Base-by-base conservation (phyloP, 2,888 invertebrate species). In the Amblyjoppa fuscipennis region DNA sequence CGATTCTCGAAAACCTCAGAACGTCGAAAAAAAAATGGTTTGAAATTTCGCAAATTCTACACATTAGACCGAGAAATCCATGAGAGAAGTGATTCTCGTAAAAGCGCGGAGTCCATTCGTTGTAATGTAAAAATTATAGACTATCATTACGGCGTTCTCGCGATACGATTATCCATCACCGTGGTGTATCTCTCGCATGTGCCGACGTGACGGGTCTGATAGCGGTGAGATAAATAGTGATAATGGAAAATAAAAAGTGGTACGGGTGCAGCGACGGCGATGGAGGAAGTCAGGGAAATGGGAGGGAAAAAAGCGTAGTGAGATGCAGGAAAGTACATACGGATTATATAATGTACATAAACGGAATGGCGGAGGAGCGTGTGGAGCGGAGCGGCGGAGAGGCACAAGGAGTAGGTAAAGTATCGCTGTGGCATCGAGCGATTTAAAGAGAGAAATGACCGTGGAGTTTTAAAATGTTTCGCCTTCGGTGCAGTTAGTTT, bases 381-480 rank as follows among this genome's bases (percentile, higher is more conserved):
- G 75, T 51, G 51, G 16, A 76, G 66, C 66, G 75, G 7, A 66
- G 51, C 34, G 25, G 34, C 31, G 34, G 31, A 51, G 11, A n/a
- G 51, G 20, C 34, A 16, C 51, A 16, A 51, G 31, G 5, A 38
- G 31, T 68, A n/a, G 71, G 87, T 91, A 90, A 90, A 86, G 87
- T 90, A 90, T 91, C 87, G 88, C 59, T 71, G 84, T 79, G 78
- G 87, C 85, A 91, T 88, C 87, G 88, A 89, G 87, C 90, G 90
- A 90, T 89, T 91, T 88, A 88, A 84, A 87, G 87, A 90, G 89
- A 91, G 88, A 89, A 89, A 91, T 87, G 89, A 89, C 87, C 84
- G 71, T 41, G 81, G 79, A 88, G 90, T 89, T 85, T 89, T 89
- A 90, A 90, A 91, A 91, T 91, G 89, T 90, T 91, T 89, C 88